These are phyloP conservation scores for Drosophila suboccidentalis DNA, from an alignment of 2,888 invertebrate genomes.

Conservation along the genomic window DNA sequence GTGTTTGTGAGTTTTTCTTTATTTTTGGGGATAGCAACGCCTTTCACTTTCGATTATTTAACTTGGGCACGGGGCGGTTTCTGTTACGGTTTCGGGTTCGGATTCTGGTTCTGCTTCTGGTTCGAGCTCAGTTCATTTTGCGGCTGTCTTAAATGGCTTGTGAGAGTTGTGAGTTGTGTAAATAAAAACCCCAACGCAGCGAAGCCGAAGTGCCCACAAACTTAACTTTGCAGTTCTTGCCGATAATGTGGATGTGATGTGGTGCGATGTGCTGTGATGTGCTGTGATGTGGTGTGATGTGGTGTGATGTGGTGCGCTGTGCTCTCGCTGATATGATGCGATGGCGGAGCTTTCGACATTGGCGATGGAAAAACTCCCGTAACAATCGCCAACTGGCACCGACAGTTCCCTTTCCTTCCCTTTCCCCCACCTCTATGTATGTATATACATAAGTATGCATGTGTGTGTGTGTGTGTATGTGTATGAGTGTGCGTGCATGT, in stretches of 20 bases:
- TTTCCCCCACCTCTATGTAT: neutral
- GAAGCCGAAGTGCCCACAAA: neutral
- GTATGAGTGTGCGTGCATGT: slow-evolving; percentile 61
- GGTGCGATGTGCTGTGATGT: slow-evolving; percentile 1
- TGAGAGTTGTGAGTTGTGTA: slow-evolving; percentile 70
- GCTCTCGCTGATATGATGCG: slow-evolving; percentile 29
- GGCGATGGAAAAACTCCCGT: slow-evolving; percentile 47
- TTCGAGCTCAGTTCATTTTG: slow-evolving; percentile 66
- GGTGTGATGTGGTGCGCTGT: neutral
- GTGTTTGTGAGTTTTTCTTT: slow-evolving; percentile 6
- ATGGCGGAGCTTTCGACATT: slow-evolving; percentile 50
- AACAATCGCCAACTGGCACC: slow-evolving; percentile 76
- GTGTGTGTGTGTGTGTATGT: slow-evolving; percentile 21
- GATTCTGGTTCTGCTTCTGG: neutral
- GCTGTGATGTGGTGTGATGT: neutral
- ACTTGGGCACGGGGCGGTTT: slow-evolving; percentile 7
- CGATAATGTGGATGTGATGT: slow-evolving; percentile 35
- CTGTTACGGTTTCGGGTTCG: neutral
- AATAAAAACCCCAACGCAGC: slow-evolving; percentile 63
- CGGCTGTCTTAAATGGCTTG: slow-evolving; percentile 69
- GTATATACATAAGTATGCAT: neutral
- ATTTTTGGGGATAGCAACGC: slow-evolving; percentile 25
- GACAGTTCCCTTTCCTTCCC: slow-evolving; percentile 9
- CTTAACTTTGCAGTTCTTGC: slow-evolving; percentile 38
- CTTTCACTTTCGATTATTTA: slow-evolving; percentile 49